Evolutionary conservation across 2,113 vertebrate species (phyloP).

Genomic region (Otus sunia): DNA sequence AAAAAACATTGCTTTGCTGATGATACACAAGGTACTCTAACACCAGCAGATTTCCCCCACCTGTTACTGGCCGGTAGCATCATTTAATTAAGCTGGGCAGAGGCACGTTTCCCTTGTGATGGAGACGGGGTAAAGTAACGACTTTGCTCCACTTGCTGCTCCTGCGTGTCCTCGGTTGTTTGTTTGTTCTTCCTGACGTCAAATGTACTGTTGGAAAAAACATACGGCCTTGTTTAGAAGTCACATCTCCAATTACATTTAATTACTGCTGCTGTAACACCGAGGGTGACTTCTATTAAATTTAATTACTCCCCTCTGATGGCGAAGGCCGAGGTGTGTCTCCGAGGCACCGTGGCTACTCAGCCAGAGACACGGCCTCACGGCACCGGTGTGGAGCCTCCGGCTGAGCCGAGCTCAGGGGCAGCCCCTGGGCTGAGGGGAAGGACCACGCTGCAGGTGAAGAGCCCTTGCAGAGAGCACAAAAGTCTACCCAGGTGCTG

Average conservation of each 20-base stretch:
- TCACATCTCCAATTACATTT: not conserved
- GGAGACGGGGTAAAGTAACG: not conserved
- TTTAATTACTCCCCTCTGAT: not conserved
- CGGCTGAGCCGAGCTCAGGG: not conserved
- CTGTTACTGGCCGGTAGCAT: rapidly evolving
- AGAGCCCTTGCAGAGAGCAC: not conserved
- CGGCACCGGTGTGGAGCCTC: rapidly evolving
- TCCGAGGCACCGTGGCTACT: not conserved
- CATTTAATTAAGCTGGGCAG: not conserved
- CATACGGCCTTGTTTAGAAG: not conserved
- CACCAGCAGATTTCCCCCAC: not conserved
- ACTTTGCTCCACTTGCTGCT: not conserved
- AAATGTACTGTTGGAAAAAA: not conserved
- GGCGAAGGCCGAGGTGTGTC: not conserved
- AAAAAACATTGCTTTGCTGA: not conserved
- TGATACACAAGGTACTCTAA: not conserved
- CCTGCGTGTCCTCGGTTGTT: not conserved
- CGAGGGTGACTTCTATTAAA: not conserved
- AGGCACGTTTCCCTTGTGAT: rapidly evolving
- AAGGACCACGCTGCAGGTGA: not conserved
- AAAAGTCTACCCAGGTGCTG: not conserved
- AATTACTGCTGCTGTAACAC: slow-evolving; percentile 5
- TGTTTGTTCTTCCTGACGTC: not conserved
- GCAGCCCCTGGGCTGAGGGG: rapidly evolving
- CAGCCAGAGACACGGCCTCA: not conserved